A percentile compares a stretch with the other conserved stretches of the same genome.
phyloP scores from a whole-genome alignment of 2,797 vertebrate species.

The Steatocranus sp. region DNA sequence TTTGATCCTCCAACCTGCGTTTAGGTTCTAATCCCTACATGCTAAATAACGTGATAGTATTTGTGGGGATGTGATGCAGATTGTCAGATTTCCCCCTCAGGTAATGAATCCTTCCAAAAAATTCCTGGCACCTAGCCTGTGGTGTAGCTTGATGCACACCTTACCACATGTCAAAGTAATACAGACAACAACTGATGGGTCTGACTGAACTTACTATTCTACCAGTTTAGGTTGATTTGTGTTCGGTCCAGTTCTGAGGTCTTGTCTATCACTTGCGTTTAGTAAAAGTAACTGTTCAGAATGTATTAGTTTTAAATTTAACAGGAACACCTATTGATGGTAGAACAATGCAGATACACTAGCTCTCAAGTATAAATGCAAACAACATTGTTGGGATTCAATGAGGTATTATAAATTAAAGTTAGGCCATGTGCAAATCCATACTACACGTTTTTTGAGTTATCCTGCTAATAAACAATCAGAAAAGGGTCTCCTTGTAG shows the following conservation, averaged over 20 bases:
- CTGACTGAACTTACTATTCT: background rate
- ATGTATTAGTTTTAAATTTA: background rate
- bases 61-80: background rate
- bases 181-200: background rate
- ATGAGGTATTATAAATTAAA: background rate
- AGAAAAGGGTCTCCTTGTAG: background rate
- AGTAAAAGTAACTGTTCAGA: background rate
- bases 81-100: background rate
- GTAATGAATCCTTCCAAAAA: background rate
- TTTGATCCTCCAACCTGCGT: background rate
- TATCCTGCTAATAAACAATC: no score
- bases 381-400: background rate
- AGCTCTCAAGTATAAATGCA: background rate
- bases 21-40: background rate
- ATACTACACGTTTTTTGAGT: background rate
- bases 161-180: background rate
- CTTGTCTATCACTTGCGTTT: background rate
- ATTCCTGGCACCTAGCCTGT: background rate
- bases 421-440: background rate
- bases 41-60: background rate
- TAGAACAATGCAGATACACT: background rate
- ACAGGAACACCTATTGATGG: background rate
- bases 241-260: background rate
- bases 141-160: background rate
- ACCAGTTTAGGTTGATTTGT: background rate